Conservation (phyloP, 2,888 invertebrate genomes). For the Dryomyza anilis region DNA sequence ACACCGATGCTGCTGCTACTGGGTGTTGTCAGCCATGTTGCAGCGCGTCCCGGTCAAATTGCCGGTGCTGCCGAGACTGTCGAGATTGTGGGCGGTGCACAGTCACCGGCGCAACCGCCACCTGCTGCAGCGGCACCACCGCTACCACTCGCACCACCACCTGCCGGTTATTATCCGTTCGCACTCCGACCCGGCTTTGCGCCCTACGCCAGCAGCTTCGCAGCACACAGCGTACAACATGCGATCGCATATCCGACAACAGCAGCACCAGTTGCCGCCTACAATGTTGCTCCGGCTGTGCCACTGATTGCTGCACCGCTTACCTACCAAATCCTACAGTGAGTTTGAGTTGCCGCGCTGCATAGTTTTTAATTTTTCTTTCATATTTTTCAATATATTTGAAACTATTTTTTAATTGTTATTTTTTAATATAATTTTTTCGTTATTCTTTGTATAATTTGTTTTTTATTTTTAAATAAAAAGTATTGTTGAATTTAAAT, state of each 20-base stretch:
- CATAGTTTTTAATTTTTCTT: neutral
- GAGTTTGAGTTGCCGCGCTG: neutral
- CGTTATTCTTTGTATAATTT: conserved; percentile 11
- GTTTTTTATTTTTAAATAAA: too few species aligned
- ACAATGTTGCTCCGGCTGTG: neutral
- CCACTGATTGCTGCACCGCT: neutral
- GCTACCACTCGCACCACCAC: conserved; percentile 57
- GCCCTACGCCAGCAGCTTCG: conserved; percentile 50
- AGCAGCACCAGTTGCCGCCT: neutral
- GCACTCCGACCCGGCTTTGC: conserved; percentile 63
- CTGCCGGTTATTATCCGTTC: conserved; percentile 55
- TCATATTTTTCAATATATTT: neutral
- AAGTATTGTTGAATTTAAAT: too few species aligned
- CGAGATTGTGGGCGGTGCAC: conserved; percentile 42
- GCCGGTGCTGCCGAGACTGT: conserved; percentile 44
- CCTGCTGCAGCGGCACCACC: conserved; percentile 36
- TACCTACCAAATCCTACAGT: neutral
- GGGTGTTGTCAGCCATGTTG: conserved; percentile 5
- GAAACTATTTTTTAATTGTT: conserved; percentile 6
- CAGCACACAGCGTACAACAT: conserved; percentile 37
- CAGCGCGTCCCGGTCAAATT: conserved; percentile 38
- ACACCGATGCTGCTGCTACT: conserved; percentile 37
- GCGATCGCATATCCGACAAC: conserved; percentile 21
- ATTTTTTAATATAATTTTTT: neutral
- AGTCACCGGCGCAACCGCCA: conserved; percentile 38